Conservation (phyloP, 2,113 vertebrate species). For the Tragelaphus strepsiceros region DNA sequence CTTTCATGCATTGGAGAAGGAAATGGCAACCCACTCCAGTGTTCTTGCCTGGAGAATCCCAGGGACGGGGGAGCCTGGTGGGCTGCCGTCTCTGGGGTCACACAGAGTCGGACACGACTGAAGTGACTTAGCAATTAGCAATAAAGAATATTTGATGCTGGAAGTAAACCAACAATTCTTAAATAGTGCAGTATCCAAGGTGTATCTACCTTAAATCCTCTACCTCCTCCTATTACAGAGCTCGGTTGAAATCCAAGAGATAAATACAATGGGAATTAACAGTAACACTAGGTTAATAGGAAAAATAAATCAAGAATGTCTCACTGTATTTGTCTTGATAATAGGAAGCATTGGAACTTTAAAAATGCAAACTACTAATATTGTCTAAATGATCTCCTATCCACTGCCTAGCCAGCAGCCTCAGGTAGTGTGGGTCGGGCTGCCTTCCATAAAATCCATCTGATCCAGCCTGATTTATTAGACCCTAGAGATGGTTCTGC, state of each 20-base stretch:
- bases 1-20: too few species aligned
- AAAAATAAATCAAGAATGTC: neutral
- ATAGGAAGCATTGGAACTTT: neutral
- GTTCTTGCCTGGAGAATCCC: too few species aligned
- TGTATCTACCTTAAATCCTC: neutral
- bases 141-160: neutral
- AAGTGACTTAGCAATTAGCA: too few species aligned
- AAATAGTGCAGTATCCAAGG: neutral
- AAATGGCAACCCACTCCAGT: too few species aligned
- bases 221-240: neutral
- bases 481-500: neutral
- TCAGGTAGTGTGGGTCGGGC: neutral
- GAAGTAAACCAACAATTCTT: neutral
- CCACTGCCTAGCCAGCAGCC: neutral
- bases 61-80: too few species aligned
- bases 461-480: neutral
- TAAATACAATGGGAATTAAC: neutral
- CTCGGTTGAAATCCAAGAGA: neutral
- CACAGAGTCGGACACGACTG: too few species aligned
- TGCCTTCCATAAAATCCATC: neutral
- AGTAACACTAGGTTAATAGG: neutral
- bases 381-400: neutral
- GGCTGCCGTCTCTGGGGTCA: too few species aligned
- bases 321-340: neutral
- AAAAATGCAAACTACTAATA: neutral